Conservation (phyloP, 2,113 vertebrate species). For the Sphyrna mokarran region DNA sequence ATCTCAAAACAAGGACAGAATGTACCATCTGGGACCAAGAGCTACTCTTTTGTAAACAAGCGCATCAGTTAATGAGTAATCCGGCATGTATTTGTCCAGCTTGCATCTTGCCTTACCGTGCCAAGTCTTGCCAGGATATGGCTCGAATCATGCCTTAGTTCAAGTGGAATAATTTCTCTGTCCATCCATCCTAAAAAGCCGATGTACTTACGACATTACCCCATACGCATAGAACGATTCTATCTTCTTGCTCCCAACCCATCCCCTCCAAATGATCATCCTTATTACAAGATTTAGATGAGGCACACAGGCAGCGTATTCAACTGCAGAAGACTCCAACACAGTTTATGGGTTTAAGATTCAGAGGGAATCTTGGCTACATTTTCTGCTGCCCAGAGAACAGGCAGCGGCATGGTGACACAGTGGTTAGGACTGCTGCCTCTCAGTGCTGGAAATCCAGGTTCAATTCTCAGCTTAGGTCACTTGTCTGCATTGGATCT, state of each 20-base stretch:
- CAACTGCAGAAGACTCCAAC: neutral
- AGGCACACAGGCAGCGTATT: neutral
- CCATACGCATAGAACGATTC: neutral
- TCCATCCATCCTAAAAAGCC: neutral
- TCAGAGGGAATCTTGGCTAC: neutral
- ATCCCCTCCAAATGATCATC: neutral
- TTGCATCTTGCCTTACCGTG: too few species aligned
- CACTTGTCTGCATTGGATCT: too few species aligned
- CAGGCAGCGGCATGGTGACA: too few species aligned
- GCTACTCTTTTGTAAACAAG: neutral
- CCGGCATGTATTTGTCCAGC: neutral
- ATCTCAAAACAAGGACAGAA: neutral
- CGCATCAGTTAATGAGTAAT: neutral
- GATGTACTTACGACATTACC: neutral
- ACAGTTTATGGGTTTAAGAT: neutral
- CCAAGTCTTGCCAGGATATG: neutral
- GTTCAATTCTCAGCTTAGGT: too few species aligned
- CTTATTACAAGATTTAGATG: neutral
- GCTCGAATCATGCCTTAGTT: neutral
- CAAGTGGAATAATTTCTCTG: neutral
- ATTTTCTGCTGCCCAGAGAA: neutral
- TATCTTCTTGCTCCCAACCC: neutral
- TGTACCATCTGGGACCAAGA: neutral
- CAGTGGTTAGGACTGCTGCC: too few species aligned
- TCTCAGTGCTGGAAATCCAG: too few species aligned